Evolutionary conservation across 2,113 vertebrate genomes (phyloP).

Genomic region (Gasterosteus nipponicus): DNA sequence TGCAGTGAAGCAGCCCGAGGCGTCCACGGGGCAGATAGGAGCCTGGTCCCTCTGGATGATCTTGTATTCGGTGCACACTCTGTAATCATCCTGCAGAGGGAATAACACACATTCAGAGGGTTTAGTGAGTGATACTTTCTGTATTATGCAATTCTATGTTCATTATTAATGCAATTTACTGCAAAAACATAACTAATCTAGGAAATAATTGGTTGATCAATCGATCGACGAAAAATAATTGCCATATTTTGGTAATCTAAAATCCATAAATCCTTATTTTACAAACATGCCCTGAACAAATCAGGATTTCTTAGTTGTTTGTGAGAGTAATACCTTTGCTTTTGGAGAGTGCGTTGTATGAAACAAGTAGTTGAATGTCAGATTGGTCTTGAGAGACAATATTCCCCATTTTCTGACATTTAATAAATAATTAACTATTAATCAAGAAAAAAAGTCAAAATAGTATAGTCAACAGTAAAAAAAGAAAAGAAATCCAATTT

Average conservation of each 20-base stretch:
- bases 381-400: background rate
- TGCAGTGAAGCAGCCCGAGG: slow-evolving; percentile 92
- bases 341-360: background rate
- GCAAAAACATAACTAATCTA: background rate
- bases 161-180: background rate
- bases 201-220: background rate
- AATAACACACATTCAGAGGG: slow-evolving; percentile 28
- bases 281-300: background rate
- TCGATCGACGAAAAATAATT: background rate
- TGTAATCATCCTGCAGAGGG: slow-evolving; percentile 89
- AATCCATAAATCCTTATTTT: background rate
- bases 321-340: background rate
- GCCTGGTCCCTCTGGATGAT: slow-evolving; percentile 94
- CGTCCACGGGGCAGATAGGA: slow-evolving; percentile 94
- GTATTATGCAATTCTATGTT: background rate
- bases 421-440: background rate
- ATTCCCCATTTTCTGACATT: background rate
- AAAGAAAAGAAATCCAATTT: too few species aligned
- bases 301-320: background rate
- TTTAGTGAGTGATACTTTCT: background rate
- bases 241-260: background rate
- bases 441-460: background rate
- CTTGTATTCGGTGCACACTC: slow-evolving; percentile 92
- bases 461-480: background rate
- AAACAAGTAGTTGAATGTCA: background rate